Evolutionary conservation across 2,113 vertebrate genomes (phyloP).

Genomic region (Crocuta crocuta): DNA sequence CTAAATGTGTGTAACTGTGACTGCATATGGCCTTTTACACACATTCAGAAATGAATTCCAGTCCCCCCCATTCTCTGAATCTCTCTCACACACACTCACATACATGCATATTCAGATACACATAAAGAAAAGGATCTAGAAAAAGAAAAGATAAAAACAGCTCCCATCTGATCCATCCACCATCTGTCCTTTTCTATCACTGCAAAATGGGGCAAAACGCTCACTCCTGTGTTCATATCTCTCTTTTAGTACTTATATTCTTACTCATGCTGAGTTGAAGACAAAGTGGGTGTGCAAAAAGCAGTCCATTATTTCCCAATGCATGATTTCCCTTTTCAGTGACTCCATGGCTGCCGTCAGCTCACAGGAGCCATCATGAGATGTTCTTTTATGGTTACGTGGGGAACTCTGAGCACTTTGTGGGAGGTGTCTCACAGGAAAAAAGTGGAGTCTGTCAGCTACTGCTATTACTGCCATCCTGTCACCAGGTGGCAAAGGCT

Average conservation of each 20-base stretch:
- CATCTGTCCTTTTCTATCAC: conserved; percentile 56
- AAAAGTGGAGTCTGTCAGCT: conserved; percentile 14
- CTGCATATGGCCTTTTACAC: conserved; percentile 64
- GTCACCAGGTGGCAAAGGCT: conserved; percentile 44
- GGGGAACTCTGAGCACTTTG: not conserved
- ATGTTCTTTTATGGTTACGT: conserved; percentile 56
- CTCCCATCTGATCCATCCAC: conserved; percentile 55
- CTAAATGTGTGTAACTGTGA: conserved; percentile 43
- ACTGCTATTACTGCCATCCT: not conserved
- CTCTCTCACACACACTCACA: not conserved
- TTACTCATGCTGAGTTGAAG: conserved; percentile 59
- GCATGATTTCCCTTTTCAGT: conserved; percentile 50
- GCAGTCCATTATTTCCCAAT: conserved; percentile 46
- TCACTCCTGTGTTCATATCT: conserved; percentile 17
- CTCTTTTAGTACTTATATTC: conserved; percentile 37
- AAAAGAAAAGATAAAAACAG: conserved; percentile 62
- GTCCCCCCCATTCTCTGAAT: not conserved
- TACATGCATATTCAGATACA: conserved; percentile 37
- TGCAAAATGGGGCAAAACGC: conserved; percentile 59
- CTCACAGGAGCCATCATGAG: conserved; percentile 36
- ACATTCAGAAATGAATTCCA: conserved; percentile 49
- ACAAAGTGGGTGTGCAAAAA: conserved; percentile 59
- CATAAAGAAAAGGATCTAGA: conserved; percentile 56
- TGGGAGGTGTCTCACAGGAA: not conserved
- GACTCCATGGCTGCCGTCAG: conserved; percentile 37